Conservation (phyloP, 2,113 vertebrate genomes). For the Xenotilapia flavipinnis region DNA sequence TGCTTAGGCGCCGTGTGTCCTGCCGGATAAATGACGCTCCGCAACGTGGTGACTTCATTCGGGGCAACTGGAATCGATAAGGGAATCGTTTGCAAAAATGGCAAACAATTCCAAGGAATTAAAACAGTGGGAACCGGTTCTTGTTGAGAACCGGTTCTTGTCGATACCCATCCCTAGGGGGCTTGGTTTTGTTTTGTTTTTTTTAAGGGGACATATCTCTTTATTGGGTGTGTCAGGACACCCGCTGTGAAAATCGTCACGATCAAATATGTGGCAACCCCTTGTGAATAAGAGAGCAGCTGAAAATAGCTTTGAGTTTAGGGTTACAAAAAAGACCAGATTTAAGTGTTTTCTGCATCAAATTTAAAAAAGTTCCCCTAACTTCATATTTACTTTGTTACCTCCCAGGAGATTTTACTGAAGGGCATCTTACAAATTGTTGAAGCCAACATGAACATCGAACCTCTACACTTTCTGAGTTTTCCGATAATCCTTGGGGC, state of each 20-base stretch:
- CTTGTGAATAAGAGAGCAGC: neutral
- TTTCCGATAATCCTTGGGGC: conserved; percentile 79
- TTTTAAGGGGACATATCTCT: neutral
- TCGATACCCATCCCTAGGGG: neutral
- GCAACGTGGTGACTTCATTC: too few species aligned
- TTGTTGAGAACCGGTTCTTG: too few species aligned
- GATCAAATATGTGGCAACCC: neutral
- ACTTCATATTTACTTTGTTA: neutral
- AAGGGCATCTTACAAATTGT: conserved; percentile 85
- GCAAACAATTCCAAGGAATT: too few species aligned
- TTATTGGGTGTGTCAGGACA: neutral
- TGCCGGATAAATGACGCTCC: too few species aligned
- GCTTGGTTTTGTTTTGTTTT: neutral
- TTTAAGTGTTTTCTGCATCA: neutral
- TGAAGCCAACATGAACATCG: conserved; percentile 76
- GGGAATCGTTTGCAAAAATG: too few species aligned
- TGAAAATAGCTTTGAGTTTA: neutral
- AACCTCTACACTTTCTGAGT: conserved; percentile 83
- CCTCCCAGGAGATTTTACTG: conserved; percentile 83
- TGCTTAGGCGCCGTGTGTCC: too few species aligned
- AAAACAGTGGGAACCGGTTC: too few species aligned
- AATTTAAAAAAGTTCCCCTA: neutral
- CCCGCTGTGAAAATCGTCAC: neutral
- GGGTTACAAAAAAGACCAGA: neutral
- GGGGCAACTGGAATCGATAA: too few species aligned